A percentile compares a stretch with the other conserved stretches of the same genome.
Conservation (phyloP, 2,888 invertebrate species). For the Idaea dimidiata region DNA sequence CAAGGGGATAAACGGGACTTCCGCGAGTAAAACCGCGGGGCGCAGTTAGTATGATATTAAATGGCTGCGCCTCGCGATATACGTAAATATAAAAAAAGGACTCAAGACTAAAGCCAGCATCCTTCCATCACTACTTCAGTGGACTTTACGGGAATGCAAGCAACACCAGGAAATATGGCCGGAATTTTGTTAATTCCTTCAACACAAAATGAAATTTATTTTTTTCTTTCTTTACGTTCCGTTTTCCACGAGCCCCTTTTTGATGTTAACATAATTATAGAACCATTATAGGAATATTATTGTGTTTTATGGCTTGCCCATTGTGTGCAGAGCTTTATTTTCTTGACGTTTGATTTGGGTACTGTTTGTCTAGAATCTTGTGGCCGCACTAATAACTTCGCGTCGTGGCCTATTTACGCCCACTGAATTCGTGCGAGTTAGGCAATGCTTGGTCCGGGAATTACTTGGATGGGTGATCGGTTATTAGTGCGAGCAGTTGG, state of each 20-base stretch:
- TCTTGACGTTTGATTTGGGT: not conserved
- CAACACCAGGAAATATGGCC: constrained; percentile 28
- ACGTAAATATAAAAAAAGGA: not conserved
- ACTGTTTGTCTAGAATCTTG: too few species aligned
- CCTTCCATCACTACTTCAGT: constrained; percentile 16
- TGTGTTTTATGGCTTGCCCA: not conserved
- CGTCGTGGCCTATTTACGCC: too few species aligned
- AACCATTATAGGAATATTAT: not conserved
- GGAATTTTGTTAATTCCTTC: constrained; percentile 41
- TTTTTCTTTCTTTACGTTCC: constrained; percentile 24
- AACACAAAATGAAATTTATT: constrained; percentile 38
- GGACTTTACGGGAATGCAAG: constrained; percentile 7
- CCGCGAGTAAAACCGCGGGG: too few species aligned
- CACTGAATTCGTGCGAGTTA: too few species aligned
- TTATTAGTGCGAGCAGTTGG: too few species aligned
- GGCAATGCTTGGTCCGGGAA: too few species aligned
- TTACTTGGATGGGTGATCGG: too few species aligned
- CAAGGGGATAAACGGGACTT: too few species aligned
- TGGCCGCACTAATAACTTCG: too few species aligned
- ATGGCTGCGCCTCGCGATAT: too few species aligned
- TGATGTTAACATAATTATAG: not conserved
- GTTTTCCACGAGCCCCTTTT: not conserved
- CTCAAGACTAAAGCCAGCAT: constrained; percentile 1
- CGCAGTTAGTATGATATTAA: too few species aligned
- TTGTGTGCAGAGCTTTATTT: not conserved